These are phyloP conservation scores for Amazona guildingii DNA, from an alignment of 2,113 vertebrate genomes.

Conservation along the genomic window DNA sequence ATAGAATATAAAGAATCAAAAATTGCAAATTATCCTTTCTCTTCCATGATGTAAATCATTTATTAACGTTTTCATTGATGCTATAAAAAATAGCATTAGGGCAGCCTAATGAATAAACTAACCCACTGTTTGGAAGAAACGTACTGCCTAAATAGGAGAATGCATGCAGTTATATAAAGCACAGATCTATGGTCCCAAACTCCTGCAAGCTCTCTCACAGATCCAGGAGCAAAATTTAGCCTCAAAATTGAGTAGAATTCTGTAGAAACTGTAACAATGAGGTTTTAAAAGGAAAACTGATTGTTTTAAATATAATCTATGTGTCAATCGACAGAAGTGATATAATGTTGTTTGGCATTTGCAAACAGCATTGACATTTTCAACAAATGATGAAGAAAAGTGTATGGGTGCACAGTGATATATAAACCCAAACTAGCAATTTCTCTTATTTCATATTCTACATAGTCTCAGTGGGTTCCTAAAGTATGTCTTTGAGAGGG, in stretches of 20 bases:
- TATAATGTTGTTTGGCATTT: background rate
- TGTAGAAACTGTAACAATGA: background rate
- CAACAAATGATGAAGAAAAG: background rate
- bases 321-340: background rate
- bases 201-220: background rate
- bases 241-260: background rate
- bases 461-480: background rate
- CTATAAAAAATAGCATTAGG: background rate
- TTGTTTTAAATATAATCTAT: background rate
- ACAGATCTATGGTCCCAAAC: background rate
- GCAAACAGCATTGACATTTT: background rate
- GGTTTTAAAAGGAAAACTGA: background rate
- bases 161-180: background rate
- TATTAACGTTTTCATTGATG: background rate
- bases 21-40: background rate
- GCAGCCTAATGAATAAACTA: background rate
- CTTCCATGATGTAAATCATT: background rate
- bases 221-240: background rate
- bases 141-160: background rate
- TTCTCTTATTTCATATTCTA: background rate
- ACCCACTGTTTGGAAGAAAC: background rate
- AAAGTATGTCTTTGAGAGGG: background rate
- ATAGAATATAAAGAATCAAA: background rate
- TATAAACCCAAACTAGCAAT: background rate
- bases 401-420: background rate